Percentiles rank a stretch among this genome's conserved stretches.
phyloP scores from a whole-genome alignment of 2,797 vertebrate genomes.

The Ceyx erithaca region DNA sequence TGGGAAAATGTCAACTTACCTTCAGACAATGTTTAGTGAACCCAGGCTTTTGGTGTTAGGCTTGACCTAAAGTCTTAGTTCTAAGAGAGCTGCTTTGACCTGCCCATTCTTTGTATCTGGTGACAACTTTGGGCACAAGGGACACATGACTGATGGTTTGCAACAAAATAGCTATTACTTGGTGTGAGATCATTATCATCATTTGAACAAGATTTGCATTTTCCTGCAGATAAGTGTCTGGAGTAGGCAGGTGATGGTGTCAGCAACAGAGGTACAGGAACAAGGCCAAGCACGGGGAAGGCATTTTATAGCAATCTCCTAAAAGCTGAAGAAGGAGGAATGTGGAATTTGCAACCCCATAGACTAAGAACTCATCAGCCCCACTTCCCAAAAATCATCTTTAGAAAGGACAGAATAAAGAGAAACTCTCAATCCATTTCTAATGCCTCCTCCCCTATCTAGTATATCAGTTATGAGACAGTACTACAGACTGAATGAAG shows the following conservation, averaged over 20 bases:
- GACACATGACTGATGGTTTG: conserved; percentile 49
- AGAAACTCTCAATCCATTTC: not conserved
- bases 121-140: conserved; percentile 12
- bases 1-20: not conserved
- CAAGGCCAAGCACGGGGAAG: not conserved
- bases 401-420: not conserved
- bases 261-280: conserved; percentile 17
- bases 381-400: not conserved
- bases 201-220: conserved; percentile 61
- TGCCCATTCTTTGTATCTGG: not conserved
- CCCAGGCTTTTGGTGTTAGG: not conserved
- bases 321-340: not conserved
- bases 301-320: not conserved
- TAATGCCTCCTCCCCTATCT: not conserved
- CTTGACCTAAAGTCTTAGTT: not conserved
- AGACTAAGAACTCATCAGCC: not conserved
- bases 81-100: conserved; percentile 19
- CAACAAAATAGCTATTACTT: conserved; percentile 49
- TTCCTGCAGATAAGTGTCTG: conserved; percentile 36
- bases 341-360: not conserved
- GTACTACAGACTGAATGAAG: not conserved
- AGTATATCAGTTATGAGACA: not conserved
- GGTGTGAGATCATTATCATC: conserved; percentile 15
- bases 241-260: conserved; percentile 7
- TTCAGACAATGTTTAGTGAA: not conserved